Percentiles rank a stretch among this genome's conserved stretches.
Evolutionary conservation across 2,888 invertebrate genomes (phyloP).

Genomic region (Diaperis boleti): DNA sequence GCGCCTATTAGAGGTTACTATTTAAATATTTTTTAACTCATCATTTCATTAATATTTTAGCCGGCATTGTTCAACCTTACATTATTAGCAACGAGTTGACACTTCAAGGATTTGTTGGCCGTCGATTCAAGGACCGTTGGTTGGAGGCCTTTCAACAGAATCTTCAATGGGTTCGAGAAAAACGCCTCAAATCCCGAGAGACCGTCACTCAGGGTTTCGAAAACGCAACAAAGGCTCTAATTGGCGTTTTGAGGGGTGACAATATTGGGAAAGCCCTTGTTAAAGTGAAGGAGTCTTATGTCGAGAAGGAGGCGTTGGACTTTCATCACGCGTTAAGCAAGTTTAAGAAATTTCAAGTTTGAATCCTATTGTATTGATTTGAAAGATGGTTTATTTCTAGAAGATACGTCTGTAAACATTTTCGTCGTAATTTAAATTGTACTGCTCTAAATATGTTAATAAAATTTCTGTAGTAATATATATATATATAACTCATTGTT

Average conservation of each 20-base stretch:
- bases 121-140: conserved; percentile 71
- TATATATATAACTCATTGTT: no score
- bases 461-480: no score
- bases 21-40: not conserved
- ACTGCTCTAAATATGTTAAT: no score
- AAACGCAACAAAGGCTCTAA: conserved; percentile 77
- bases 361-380: no score
- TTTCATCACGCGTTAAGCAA: conserved; percentile 23
- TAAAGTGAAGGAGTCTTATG: conserved; percentile 61
- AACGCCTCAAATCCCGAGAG: conserved; percentile 78
- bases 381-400: no score
- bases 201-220: conserved; percentile 79
- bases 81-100: conserved; percentile 72
- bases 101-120: conserved; percentile 73
- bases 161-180: conserved; percentile 72
- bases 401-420: no score
- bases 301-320: conserved; percentile 21
- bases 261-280: conserved; percentile 80
- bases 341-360: conserved; percentile 18
- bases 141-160: conserved; percentile 74
- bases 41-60: conserved; percentile 48
- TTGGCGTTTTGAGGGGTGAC: conserved; percentile 73
- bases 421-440: no score
- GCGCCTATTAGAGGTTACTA: conserved; percentile 8
- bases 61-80: conserved; percentile 69